Conservation (phyloP, 2,797 vertebrate species). For the Siniperca undulata region DNA sequence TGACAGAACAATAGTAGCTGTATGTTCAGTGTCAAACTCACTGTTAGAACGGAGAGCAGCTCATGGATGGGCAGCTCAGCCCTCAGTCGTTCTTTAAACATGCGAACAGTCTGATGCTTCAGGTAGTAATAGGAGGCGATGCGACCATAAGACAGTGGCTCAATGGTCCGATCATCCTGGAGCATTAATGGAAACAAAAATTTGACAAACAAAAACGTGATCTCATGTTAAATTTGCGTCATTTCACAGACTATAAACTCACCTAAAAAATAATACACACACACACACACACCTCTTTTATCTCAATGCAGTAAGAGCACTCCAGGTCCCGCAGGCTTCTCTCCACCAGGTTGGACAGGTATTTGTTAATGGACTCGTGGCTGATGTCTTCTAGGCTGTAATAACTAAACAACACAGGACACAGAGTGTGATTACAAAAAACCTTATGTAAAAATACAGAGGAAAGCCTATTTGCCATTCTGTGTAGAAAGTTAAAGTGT, state of each 20-base stretch:
- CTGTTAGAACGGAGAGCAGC: conserved; percentile 91
- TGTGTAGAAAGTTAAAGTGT: neutral
- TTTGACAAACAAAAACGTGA: neutral
- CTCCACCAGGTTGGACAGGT: conserved; percentile 93
- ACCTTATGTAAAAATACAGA: neutral
- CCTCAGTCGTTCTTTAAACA: conserved; percentile 93
- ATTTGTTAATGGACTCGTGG: conserved; percentile 94
- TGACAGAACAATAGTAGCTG: neutral
- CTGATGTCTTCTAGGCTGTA: conserved; percentile 93
- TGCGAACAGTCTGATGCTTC: conserved; percentile 93
- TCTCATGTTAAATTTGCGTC: neutral
- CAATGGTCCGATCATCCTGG: conserved; percentile 91
- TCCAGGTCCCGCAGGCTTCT: conserved; percentile 92
- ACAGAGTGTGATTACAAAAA: neutral
- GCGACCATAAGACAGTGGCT: conserved; percentile 91
- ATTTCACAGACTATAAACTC: neutral
- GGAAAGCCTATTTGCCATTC: neutral
- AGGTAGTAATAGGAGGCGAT: conserved; percentile 98
- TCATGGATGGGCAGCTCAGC: conserved; percentile 90
- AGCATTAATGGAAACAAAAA: neutral
- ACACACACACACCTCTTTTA: conserved; percentile 89
- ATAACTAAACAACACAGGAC: conserved; percentile 87
- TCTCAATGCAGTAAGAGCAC: conserved; percentile 93
- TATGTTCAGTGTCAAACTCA: conserved; percentile 81
- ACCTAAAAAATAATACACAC: neutral